Evolutionary conservation across 1,140 invertebrate genomes (phyloP), one percentile per base, ranked within the genome.

Genomic region (Scaptomyza pallida): DNA sequence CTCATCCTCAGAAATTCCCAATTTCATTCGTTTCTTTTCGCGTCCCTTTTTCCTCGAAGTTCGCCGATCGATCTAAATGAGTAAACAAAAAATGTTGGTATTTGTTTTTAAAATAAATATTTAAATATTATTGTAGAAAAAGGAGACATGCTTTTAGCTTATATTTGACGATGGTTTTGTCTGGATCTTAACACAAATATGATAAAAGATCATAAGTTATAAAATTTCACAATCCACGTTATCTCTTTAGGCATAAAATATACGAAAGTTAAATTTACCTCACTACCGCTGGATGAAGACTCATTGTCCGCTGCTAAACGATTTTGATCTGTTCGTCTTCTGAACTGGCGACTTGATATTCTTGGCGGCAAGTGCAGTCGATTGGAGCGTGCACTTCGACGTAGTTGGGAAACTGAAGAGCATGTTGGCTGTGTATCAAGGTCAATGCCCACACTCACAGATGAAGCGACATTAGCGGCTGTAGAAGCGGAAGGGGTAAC

Each of bases 231-330:
- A n/a, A n/a, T n/a, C n/a, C n/a, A n/a, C n/a, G n/a, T n/a, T n/a
- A 4, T n/a, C 3, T 26, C 5, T 5, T 26, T 26, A 26, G 0
- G 6, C 0, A 26, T 5, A 26, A 3, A 26, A 4, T 8, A 2
- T 30, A 30, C 4, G 19, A 30, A 30, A 3, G 6, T 3, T 10
- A 9, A 10, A n/a, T 48, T 91, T 93, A 63, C 93, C 92, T 69
- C 80, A 78, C 57, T 93, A 75, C 13, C 92, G 90, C 85, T 93
- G 85, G 61, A 88, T 59, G 71, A 78, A 41, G 10, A 44, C 63
- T 61, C 91, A 77, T 23, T 90, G 86, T 23, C 40, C 6, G 8
- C 44, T 17, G 5, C 6, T 15, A 52, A 15, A 10, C 50, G 76
- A 59, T 50, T 89, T 81, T 12, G 74, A 75, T 16, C 62, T 90